Percentiles rank a stretch among this genome's conserved stretches.
Evolutionary conservation across 2,888 invertebrate genomes (phyloP).

Genomic region (Cryptosula pallasiana): DNA sequence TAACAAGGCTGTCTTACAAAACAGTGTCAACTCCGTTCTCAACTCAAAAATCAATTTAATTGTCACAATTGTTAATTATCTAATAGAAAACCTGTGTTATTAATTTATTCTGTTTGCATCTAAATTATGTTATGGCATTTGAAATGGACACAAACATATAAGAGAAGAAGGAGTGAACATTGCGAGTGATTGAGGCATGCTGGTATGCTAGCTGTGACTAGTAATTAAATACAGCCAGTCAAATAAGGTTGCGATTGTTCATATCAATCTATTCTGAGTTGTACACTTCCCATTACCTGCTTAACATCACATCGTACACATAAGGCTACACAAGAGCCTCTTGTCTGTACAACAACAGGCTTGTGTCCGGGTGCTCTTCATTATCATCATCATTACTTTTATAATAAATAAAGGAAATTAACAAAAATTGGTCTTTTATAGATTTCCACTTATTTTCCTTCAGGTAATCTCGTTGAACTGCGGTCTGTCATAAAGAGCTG

Average conservation of each 20-base stretch:
- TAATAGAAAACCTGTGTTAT: not conserved
- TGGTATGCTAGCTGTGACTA: not conserved
- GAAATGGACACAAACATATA: not conserved
- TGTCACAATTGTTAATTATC: too few relatives aligned
- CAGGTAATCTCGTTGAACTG: not conserved
- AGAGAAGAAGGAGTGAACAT: not conserved
- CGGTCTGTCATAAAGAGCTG: not conserved
- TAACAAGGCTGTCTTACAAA: too few relatives aligned
- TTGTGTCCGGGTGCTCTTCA: too few relatives aligned
- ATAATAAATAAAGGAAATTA: not conserved
- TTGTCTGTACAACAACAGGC: not conserved
- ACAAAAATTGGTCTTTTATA: not conserved
- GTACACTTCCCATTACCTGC: constrained; percentile 6
- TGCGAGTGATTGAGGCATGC: not conserved
- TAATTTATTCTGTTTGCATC: not conserved
- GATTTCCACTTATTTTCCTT: not conserved
- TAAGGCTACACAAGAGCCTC: not conserved
- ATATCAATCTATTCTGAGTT: not conserved
- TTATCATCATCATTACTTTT: too few relatives aligned
- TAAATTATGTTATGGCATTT: constrained; percentile 2
- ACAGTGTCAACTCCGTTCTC: too few relatives aligned
- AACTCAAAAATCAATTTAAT: too few relatives aligned
- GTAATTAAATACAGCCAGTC: not conserved
- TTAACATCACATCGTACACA: not conserved
- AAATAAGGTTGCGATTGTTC: constrained; percentile 20